Evolutionary conservation across 2,888 invertebrate genomes (phyloP).

Genomic region (Venustoraphidia nigricollis): DNA sequence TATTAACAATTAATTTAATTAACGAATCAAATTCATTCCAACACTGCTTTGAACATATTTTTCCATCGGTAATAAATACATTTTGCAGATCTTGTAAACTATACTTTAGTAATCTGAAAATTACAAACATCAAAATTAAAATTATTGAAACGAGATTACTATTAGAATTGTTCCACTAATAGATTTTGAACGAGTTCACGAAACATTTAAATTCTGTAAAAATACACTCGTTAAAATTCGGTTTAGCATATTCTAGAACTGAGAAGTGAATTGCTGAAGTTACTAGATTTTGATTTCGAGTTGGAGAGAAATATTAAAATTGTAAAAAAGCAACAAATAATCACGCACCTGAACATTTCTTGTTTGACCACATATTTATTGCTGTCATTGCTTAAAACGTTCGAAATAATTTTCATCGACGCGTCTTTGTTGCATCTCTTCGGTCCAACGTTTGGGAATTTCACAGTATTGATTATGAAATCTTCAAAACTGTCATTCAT

Average conservation of each 20-base stretch:
- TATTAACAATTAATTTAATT: constrained; percentile 38
- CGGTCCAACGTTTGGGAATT: too few relatives aligned
- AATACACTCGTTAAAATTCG: constrained; percentile 3
- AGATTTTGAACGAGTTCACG: neutral
- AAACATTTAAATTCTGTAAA: constrained; percentile 8
- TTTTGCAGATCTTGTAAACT: constrained; percentile 54
- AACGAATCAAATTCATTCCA: neutral
- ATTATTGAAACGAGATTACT: neutral
- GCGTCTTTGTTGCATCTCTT: too few relatives aligned
- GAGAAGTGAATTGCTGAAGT: too few relatives aligned
- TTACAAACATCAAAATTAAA: constrained; percentile 4
- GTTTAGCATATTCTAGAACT: too few relatives aligned
- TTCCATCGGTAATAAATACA: constrained; percentile 37
- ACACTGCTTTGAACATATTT: constrained; percentile 29
- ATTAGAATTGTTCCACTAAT: too few relatives aligned
- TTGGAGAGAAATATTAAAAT: neutral
- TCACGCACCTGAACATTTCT: constrained; percentile 35
- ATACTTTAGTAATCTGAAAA: constrained; percentile 45
- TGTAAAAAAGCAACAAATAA: constrained; percentile 1
- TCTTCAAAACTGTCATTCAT: neutral
- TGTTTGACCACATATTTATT: constrained; percentile 12
- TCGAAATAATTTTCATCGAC: neutral
- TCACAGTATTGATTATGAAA: too few relatives aligned
- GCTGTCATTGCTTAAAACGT: constrained; percentile 14
- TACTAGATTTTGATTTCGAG: too few relatives aligned